Evolutionary conservation across 2,113 vertebrate species (phyloP).

Genomic region (Chelonoidis abingdonii): DNA sequence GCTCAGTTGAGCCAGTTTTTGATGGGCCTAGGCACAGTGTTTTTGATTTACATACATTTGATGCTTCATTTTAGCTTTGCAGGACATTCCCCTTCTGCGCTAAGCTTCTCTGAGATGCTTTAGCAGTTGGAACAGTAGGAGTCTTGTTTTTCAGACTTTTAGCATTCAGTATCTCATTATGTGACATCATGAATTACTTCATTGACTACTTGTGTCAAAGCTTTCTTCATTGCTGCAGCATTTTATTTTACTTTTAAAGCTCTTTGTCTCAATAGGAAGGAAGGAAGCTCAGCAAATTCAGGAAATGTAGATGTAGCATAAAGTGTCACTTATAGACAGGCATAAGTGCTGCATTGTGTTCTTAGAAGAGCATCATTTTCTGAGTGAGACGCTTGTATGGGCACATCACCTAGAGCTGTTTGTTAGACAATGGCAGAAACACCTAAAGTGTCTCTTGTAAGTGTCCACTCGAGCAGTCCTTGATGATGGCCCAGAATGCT

Average conservation of each 20-base stretch:
- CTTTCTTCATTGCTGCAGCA: not conserved
- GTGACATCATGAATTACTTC: not conserved
- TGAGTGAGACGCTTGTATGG: not conserved
- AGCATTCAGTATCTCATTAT: not conserved
- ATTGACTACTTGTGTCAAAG: not conserved
- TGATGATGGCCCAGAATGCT: not conserved
- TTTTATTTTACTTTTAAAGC: not conserved
- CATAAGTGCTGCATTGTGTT: fast-evolving
- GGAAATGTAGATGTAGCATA: fast-evolving
- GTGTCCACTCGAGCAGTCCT: not conserved
- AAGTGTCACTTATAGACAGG: not conserved
- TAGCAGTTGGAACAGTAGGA: not conserved
- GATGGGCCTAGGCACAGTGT: not conserved
- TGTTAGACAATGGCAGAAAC: not conserved
- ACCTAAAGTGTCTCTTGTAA: not conserved
- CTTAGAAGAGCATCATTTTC: not conserved
- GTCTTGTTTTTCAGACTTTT: not conserved
- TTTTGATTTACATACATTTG: not conserved
- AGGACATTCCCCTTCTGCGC: not conserved
- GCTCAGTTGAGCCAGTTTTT: not conserved
- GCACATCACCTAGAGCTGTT: not conserved
- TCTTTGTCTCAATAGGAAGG: not conserved
- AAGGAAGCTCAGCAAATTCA: not conserved
- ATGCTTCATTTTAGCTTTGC: not conserved
- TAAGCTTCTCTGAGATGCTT: not conserved